Base-by-base conservation (phyloP, 2,888 invertebrate species). In the Drosophila ezoana region DNA sequence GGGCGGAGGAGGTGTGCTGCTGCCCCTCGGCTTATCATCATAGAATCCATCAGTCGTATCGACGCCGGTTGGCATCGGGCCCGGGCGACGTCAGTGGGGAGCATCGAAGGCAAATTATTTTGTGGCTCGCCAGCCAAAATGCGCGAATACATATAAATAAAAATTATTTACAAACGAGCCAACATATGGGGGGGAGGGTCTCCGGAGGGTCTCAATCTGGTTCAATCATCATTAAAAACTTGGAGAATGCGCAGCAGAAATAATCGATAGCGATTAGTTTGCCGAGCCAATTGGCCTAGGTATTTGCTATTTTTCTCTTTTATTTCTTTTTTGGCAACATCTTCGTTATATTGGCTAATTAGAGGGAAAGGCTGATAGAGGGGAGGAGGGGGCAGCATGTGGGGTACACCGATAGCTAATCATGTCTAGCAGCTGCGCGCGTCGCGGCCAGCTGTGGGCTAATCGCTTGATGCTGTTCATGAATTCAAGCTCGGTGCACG, bases 41-140 rank as follows among this genome's bases (percentile, higher is more conserved):
- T 90, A 90, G 90, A 87, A 89, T 90, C 84, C 90, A 90, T 90
- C 90, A 84, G 79, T 59, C 59, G 58, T 89, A 90, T 90, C 90
- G n/a, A n/a, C n/a, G 68, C 65, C 57, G 61, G 53, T 81, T 83
- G 90, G 90, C 90, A 90, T 90, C 90, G 67, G 67, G 76, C 83
- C 75, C 68, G 51, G 52, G 54, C 69, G 62, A 57, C 61, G 64
- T 37, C 61, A 63, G 9, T 38, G 70, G 47, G 48, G 49, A 74
- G 54, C 70, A 70, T 70, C 80, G 88, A 87, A 74, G 72, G 28
- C 47, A 77, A 67, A 82, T 37, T 66, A 60, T 76, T 80, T 81
- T 78, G 66, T 72, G 70, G 60, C 60, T 79, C 33, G 48, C 45
- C 48, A 41, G 18, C 54, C 37, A 61, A 58, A 72, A 57, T 65